A percentile compares a stretch with the other conserved stretches of the same genome.
Conservation (phyloP, 1,140 invertebrate genomes). For the Drosophila neocordata region DNA sequence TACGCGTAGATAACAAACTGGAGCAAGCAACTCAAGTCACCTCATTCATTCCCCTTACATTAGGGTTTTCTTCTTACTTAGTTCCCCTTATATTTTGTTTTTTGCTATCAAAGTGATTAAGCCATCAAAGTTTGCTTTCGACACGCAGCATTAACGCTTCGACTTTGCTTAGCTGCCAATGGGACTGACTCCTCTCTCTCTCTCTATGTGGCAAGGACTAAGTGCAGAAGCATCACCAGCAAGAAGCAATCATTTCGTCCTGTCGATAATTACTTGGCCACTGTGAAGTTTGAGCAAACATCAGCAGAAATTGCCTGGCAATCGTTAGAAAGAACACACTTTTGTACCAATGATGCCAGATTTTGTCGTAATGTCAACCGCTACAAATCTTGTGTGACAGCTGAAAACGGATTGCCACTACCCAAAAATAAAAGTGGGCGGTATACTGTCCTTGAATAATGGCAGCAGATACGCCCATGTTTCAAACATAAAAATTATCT, state of each 20-base stretch:
- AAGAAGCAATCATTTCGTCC: conserved; percentile 28
- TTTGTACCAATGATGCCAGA: conserved; percentile 17
- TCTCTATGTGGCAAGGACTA: conserved; percentile 12
- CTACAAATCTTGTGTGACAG: conserved; percentile 68
- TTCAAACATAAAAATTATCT: conserved; percentile 59
- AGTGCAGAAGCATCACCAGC: conserved; percentile 31
- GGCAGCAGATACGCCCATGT: conserved; percentile 52
- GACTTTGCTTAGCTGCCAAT: conserved; percentile 54
- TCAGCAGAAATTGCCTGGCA: conserved; percentile 73
- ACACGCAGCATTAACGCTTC: conserved; percentile 80
- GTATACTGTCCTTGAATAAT: conserved; percentile 55
- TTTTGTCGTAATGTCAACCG: conserved; percentile 57
- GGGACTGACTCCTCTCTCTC: not conserved
- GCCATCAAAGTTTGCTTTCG: conserved; percentile 77
- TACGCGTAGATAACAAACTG: conserved; percentile 58
- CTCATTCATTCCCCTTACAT: not conserved
- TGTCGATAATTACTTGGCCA: conserved; percentile 77
- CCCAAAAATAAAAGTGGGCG: conserved; percentile 29
- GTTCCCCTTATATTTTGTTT: too few relatives aligned
- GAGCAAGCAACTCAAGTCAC: conserved; percentile 40
- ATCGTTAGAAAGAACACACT: conserved; percentile 25
- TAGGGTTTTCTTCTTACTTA: conserved; percentile 12
- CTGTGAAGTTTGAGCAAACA: conserved; percentile 58
- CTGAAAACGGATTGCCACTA: conserved; percentile 23
- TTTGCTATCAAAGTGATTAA: conserved; percentile 68